phyloP scores from a whole-genome alignment of 2,797 vertebrate genomes.

The Cryptoblepharus egeriae region DNA sequence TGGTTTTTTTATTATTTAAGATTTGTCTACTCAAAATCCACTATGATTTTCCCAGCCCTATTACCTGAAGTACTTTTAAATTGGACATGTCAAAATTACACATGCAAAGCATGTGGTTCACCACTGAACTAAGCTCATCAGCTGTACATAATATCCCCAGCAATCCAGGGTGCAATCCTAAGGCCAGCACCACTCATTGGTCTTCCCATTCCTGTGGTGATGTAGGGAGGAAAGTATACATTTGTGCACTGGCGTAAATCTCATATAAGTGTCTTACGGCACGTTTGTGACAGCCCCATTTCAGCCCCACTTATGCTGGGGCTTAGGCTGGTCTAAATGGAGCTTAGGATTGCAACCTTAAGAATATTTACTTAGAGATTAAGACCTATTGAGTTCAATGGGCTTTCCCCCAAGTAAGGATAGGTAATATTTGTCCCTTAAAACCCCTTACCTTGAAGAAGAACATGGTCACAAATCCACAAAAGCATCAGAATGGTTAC shows the following conservation, averaged over 20 bases:
- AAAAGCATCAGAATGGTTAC: constrained; percentile 31
- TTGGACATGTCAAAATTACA: neutral
- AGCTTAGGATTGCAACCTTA: no score
- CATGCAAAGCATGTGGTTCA: neutral
- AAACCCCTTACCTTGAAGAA: constrained; percentile 73
- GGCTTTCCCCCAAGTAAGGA: neutral
- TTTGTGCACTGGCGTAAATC: no score
- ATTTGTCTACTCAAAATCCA: neutral
- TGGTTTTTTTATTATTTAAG: neutral
- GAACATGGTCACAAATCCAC: constrained; percentile 60
- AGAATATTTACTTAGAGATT: neutral
- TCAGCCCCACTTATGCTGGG: no score
- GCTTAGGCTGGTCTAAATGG: no score
- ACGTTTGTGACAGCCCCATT: no score
- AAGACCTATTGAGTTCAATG: neutral
- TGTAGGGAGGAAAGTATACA: no score
- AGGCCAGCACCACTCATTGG: no score
- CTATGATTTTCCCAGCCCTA: neutral
- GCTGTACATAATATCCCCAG: neutral
- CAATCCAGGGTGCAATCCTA: no score
- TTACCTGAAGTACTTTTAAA: neutral
- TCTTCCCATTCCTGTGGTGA: no score
- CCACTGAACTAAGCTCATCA: neutral
- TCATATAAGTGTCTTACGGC: no score
- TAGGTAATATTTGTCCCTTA: neutral